A percentile compares a stretch with the other conserved stretches of the same genome.
phyloP scores from a whole-genome alignment of 2,113 vertebrate genomes.

The Crotalus tigris region DNA sequence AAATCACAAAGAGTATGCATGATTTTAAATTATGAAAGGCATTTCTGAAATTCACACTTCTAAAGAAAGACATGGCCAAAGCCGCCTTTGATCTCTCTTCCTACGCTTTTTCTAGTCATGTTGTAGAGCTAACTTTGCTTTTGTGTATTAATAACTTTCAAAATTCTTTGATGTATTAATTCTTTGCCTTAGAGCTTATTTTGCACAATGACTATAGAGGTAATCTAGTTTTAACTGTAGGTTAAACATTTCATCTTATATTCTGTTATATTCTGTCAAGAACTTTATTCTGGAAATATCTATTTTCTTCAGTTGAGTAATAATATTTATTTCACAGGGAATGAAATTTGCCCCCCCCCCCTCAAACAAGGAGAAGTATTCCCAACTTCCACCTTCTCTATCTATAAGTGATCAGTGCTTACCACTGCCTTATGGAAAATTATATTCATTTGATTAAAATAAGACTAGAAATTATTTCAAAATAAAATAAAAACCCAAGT shows the following conservation, averaged over 20 bases:
- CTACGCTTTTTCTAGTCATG: constrained; percentile 41
- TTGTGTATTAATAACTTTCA: constrained; percentile 39
- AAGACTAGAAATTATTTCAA: not conserved
- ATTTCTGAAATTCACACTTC: constrained; percentile 6
- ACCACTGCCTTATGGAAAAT: not conserved
- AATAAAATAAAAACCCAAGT: not conserved
- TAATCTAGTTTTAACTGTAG: not conserved
- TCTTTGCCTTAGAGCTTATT: constrained; percentile 14
- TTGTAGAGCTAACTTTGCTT: constrained; percentile 41
- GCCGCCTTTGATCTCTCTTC: constrained; percentile 11
- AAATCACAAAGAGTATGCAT: constrained; percentile 23
- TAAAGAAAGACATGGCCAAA: constrained; percentile 23
- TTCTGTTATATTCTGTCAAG: not conserved
- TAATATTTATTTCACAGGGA: not conserved
- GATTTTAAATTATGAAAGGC: constrained; percentile 5
- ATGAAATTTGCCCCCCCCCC: not conserved
- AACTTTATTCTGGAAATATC: not conserved
- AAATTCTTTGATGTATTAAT: constrained; percentile 33
- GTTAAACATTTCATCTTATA: not conserved
- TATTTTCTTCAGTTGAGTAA: not conserved
- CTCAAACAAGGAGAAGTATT: not conserved
- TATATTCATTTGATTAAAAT: not conserved
- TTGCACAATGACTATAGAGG: not conserved
- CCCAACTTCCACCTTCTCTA: not conserved
- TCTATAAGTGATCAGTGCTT: not conserved